Base-by-base conservation (phyloP, 1,140 invertebrate species). In the Drosophila albomicans region DNA sequence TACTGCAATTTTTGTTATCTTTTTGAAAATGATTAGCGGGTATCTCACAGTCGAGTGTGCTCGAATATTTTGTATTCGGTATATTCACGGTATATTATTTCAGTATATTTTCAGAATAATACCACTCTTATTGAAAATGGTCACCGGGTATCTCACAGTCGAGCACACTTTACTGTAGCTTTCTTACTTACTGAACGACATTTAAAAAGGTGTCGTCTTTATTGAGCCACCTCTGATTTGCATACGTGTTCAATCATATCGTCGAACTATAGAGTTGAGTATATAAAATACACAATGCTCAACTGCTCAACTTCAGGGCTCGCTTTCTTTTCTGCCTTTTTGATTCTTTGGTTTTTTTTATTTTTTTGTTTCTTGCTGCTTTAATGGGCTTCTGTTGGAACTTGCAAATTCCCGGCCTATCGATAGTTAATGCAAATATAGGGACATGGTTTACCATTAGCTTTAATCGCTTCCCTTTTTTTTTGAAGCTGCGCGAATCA, bases 131-230 rank as follows among this genome's bases (percentile, higher is more conserved):
- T 20, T 20, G 16, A 20, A 20, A 20, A 20, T 20, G 16, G 16
- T 2, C 16, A 20, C 2, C 20, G 2, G 20, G 20, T 20, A 20
- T 20, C 3, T 20, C 20, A 20, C 20, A 20, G 20, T 20, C 20
- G n/a, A n/a, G n/a, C n/a, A n/a, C n/a, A n/a, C n/a, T n/a, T n/a
- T n/a, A 25, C 20, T 25, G 20, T 25, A 25, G 3, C 20, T 25
- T 25, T 25, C 20, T 25, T 25, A 25, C 20, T 25, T 4, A 10
- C n/a, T 56, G 52, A 38, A 56, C 13, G 52, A 57, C 15, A 57
- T 57, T 57, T 57, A 41, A 57, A 57, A 57, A 57, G 54, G 54
- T 57, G 54, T 57, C 32, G 38, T 58, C 56, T 58, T 43, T 58
- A 45, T 58, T 28, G 38, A 58, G 38, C 35, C 35, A 45, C 16